Evolutionary conservation across 2,888 invertebrate genomes (phyloP).

Genomic region (Oligia strigilis): DNA sequence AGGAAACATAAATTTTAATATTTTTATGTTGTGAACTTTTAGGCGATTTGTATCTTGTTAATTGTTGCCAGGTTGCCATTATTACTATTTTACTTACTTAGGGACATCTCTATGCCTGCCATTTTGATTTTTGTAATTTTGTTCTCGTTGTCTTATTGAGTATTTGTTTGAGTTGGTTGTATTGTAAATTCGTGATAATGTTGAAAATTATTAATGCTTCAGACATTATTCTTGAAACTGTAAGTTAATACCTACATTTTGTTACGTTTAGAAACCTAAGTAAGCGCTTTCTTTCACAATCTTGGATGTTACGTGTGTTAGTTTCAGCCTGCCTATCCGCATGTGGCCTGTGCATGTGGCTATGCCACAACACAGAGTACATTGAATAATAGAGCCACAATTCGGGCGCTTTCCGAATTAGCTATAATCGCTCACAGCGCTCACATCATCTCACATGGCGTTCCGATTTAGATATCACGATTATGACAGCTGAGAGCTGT

Average conservation of each 20-base stretch:
- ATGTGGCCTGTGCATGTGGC: slow-evolving; percentile 19
- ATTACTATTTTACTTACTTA: background rate
- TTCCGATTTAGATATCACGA: too few species aligned
- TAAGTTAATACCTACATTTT: slow-evolving; percentile 57
- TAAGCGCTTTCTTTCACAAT: background rate
- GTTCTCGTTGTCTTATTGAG: slow-evolving; percentile 8
- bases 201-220: slow-evolving; percentile 52
- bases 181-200: slow-evolving; percentile 55
- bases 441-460: too few species aligned
- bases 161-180: slow-evolving; percentile 3
- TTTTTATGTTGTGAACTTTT: background rate
- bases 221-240: slow-evolving; percentile 60
- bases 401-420: too few species aligned
- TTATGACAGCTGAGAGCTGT: too few species aligned
- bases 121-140: slow-evolving; percentile 9
- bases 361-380: background rate
- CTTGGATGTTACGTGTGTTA: background rate
- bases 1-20: background rate
- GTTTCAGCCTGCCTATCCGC: background rate
- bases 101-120: slow-evolving; percentile 27
- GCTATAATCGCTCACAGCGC: too few species aligned
- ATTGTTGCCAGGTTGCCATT: too few species aligned
- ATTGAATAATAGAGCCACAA: background rate
- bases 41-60: background rate
- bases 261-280: background rate